phyloP scores from a whole-genome alignment of 1,140 invertebrate species.

The Anastrepha ludens region DNA sequence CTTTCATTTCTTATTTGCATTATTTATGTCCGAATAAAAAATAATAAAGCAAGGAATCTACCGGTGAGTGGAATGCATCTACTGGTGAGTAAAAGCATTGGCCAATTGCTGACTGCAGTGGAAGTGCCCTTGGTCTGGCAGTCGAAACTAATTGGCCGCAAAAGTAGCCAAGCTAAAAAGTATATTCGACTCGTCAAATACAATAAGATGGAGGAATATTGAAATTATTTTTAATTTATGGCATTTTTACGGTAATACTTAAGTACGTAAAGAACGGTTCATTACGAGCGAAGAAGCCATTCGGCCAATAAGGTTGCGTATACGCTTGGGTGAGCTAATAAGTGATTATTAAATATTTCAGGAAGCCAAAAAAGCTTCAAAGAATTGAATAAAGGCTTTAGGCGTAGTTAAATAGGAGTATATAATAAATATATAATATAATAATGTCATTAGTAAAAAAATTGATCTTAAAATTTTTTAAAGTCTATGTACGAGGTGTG shows the following conservation, averaged over 20 bases:
- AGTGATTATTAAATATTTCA: too few relatives aligned
- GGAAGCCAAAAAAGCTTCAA: too few relatives aligned
- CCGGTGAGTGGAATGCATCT: neutral
- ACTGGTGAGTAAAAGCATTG: neutral
- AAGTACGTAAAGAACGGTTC: neutral
- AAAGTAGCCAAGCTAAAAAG: conserved; percentile 39
- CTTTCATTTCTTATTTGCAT: conserved; percentile 43
- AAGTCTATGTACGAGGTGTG: too few relatives aligned
- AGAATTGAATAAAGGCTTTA: too few relatives aligned
- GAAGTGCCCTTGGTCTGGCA: neutral
- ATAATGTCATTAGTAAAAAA: too few relatives aligned
- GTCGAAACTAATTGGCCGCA: conserved; percentile 41
- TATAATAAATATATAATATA: too few relatives aligned
- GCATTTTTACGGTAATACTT: conserved; percentile 46
- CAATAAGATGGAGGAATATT: conserved; percentile 35
- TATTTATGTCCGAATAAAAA: conserved; percentile 22
- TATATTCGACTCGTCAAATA: conserved; percentile 22
- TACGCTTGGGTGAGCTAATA: neutral
- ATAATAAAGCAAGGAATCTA: neutral
- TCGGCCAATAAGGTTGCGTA: conserved; percentile 8
- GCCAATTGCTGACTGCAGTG: conserved; percentile 20
- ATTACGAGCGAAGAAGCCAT: neutral
- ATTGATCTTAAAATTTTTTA: too few relatives aligned
- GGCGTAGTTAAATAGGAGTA: too few relatives aligned
- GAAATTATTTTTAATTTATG: conserved; percentile 52